Percentiles rank a stretch among this genome's conserved stretches.
These are phyloP conservation scores for Thelaira solivaga DNA, from an alignment of 2,888 invertebrate species.

Conservation along the genomic window DNA sequence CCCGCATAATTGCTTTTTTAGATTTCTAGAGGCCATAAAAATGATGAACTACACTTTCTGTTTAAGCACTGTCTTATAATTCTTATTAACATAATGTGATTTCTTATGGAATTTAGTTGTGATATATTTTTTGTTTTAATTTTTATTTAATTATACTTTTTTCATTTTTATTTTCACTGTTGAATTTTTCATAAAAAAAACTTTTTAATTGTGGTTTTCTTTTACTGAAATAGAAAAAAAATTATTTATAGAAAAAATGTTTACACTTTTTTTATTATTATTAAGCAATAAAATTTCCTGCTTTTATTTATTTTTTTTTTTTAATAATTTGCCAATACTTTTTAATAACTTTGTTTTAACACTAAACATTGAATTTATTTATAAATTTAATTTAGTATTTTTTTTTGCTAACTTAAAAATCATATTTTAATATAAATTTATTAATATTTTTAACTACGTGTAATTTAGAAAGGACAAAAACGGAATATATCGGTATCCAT, in stretches of 20 bases:
- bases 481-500: conserved; percentile 67
- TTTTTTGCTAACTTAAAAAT: neutral
- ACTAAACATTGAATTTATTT: too few relatives aligned
- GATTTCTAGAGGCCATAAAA: neutral
- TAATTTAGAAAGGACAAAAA: conserved; percentile 68
- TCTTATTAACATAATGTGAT: conserved; percentile 20
- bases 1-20: neutral
- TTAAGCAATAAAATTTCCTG: too few relatives aligned
- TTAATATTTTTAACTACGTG: conserved; percentile 63
- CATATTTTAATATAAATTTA: neutral
- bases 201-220: too few relatives aligned
- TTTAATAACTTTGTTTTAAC: too few relatives aligned
- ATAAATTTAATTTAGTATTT: neutral
- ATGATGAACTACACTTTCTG: neutral
- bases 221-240: too few relatives aligned
- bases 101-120: conserved; percentile 1
- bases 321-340: too few relatives aligned
- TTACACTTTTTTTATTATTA: too few relatives aligned
- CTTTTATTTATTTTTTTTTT: too few relatives aligned
- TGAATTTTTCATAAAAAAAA: too few relatives aligned
- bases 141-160: neutral
- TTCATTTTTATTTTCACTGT: conserved; percentile 12
- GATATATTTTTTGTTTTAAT: neutral
- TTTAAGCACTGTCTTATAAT: conserved; percentile 9
- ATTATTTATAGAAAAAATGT: too few relatives aligned